Evolutionary conservation across 1,140 invertebrate species (phyloP), one percentile per base, ranked within the genome.

Genomic region (Coelopa frigida): DNA sequence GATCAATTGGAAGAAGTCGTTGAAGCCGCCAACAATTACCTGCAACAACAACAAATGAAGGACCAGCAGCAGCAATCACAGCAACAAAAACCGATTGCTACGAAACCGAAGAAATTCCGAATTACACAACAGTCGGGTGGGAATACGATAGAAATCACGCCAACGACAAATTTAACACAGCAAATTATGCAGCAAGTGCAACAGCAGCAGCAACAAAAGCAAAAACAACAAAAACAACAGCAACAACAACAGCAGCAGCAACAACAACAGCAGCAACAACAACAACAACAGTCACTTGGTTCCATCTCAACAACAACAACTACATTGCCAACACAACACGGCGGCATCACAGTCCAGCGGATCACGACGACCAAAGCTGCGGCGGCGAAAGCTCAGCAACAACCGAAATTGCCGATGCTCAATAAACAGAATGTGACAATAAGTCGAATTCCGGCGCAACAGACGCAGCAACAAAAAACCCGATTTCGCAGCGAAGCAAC

Each of bases 361-460:
- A 53, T 68, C 4, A 61, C 56, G 22, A 59, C 53, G 5, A 59
- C 44, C 14, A n/a, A 29, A 45, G 37, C 26, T 17, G 15, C 44
- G 36, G n/a, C 42, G 22, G 17, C 27, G 11, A 35, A 38, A 14
- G 7, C 39, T n/a, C 23, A n/a, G 18, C 18, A 5, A 12, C 27
- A 39, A 22, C 46, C 15, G 61, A 68, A 40, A 39, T 21, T 65
- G 26, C 61, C 64, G 1, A 22, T 62, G 24, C 32, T 61, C 1
- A 61, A 61, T 22, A 67, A 67, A 24, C 59, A 62, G 29, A 64
- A 64, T 48, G 57, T 67, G 23, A 67, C 61, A 12, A 67, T 68
- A 31, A 66, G 65, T 49, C 50, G 62, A 21, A 55, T 59, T 38
- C 47, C 55, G 10, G 38, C 49, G 44, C 38, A 26, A 21, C 38